phyloP scores from a whole-genome alignment of 2,113 vertebrate genomes.

The Eclectus roratus region DNA sequence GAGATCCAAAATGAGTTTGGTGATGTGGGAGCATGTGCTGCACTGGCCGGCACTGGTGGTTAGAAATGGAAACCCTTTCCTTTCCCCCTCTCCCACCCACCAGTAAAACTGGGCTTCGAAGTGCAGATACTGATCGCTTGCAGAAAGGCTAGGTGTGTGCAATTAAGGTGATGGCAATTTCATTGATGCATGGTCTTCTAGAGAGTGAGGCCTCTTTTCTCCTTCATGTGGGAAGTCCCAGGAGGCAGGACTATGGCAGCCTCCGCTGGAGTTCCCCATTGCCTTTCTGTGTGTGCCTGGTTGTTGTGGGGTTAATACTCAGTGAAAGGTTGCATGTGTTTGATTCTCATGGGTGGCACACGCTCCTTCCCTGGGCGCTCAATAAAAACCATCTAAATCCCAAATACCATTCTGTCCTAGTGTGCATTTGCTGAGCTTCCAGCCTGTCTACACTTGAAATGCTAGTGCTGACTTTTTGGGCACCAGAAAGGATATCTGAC shows the following conservation, averaged over 20 bases:
- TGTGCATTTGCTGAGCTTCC: not conserved
- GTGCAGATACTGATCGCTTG: not conserved
- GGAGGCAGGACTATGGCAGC: not conserved
- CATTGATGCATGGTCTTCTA: not conserved
- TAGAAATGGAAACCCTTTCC: not conserved
- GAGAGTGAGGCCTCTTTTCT: not conserved
- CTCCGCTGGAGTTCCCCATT: rapidly evolving
- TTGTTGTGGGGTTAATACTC: not conserved
- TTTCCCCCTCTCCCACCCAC: not conserved
- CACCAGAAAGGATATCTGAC: rapidly evolving
- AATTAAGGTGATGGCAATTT: not conserved
- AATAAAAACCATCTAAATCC: not conserved
- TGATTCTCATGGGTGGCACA: not conserved
- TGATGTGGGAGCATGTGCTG: not conserved
- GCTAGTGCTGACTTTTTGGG: not conserved
- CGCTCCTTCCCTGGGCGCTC: rapidly evolving
- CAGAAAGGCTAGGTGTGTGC: rapidly evolving
- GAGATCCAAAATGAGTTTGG: not conserved
- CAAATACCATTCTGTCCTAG: rapidly evolving
- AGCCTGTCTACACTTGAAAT: not conserved
- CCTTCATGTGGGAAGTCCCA: rapidly evolving
- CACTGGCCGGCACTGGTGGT: not conserved
- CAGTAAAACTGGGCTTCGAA: not conserved
- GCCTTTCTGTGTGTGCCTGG: rapidly evolving
- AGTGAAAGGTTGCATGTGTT: not conserved